Base-by-base conservation (phyloP, 2,888 invertebrate species). In the Nomada hirtipes region DNA sequence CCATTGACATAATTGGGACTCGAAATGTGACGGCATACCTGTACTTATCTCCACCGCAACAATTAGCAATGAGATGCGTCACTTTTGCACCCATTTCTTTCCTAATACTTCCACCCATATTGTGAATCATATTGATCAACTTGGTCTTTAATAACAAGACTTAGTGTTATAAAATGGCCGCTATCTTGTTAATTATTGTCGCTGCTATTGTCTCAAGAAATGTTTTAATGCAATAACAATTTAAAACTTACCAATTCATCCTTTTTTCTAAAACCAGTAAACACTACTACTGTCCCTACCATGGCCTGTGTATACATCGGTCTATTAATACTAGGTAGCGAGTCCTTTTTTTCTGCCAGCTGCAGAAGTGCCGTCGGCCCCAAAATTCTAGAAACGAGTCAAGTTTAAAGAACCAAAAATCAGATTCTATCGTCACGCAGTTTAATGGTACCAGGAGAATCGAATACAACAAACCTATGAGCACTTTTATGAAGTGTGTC, bases 21-120 rank as follows among this genome's bases (percentile, higher is more conserved):
- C 97, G 96, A 94, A 98, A 97, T 76, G 97, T 97, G 84, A 97
- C 97, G 78, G 99, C 99, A 94, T 98, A 98, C 94, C 97, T 96
- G 94, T 99, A 99, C 95, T 99, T 99, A 90, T 98, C 97, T 81
- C 98, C 98, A 64, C 97, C 97, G 90, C 97, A 97, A 90, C 96
- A 96, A 91, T 97, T 97, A 85, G 99, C 98, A 89, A 99, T 98
- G 88, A 99, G 95, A 95, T 99, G 99, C 73, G 99, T 99, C 88
- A 98, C 97, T 93, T 97, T 97, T 77, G 96, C 96, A 83, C 96
- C 96, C 96, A 98, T 97, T 92, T 99, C 98, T 94, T 97, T 98
- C 86, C 98, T 96, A 91, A 99, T 97, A 90, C 98, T 98, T 67
- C 99, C 99, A 89, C 98, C 98, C 99, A 99, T 99, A 93, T 97